A percentile compares a stretch with the other conserved stretches of the same genome.
Evolutionary conservation across 2,113 vertebrate genomes (phyloP).

Genomic region (Struthidea cinerea): DNA sequence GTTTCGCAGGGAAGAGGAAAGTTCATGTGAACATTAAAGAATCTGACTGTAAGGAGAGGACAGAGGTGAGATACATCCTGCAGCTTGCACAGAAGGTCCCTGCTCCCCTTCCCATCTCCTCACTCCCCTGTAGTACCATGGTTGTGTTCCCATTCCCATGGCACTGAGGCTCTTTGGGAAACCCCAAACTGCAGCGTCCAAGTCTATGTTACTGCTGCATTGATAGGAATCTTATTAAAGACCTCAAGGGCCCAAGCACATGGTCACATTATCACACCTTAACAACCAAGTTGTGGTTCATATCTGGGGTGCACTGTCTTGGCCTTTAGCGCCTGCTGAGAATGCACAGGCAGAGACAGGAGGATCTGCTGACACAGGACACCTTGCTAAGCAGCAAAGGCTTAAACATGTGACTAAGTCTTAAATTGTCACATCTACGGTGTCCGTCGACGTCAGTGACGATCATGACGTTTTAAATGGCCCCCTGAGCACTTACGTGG

Average conservation of each 20-base stretch:
- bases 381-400: neutral
- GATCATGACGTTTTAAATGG: rapidly evolving
- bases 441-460: neutral
- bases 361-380: neutral
- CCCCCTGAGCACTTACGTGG: neutral
- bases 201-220: neutral
- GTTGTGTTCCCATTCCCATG: neutral
- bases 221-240: neutral
- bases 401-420: neutral
- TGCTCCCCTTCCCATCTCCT: neutral
- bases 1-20: conserved; percentile 52
- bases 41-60: conserved; percentile 63
- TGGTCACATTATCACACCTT: neutral
- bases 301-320: neutral
- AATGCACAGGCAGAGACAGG: neutral
- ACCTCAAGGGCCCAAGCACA: neutral
- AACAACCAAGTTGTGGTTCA: neutral
- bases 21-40: conserved; percentile 52
- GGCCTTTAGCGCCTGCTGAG: neutral
- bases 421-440: neutral
- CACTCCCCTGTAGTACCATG: rapidly evolving
- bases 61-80: neutral
- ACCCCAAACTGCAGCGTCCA: neutral
- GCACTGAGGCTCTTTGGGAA: neutral
- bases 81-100: neutral